Base-by-base conservation (phyloP, 2,888 invertebrate genomes). In the Athetis lepigone region DNA sequence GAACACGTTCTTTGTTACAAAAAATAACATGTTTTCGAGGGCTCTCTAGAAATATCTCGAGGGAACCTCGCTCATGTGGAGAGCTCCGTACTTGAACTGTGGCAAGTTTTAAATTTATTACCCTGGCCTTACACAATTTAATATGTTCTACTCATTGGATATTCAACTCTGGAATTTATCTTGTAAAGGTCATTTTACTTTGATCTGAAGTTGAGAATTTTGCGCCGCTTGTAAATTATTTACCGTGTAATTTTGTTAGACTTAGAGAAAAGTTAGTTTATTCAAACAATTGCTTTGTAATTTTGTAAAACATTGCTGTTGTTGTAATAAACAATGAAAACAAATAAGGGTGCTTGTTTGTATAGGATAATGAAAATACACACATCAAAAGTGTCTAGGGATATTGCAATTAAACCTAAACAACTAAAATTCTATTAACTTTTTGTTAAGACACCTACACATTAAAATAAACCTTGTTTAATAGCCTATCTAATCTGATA, bases 41-140 rank as follows among this genome's bases (percentile, higher is more conserved):
- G 75, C 58, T 36, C 55, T 54, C 61, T 52, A 42, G 19, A 68
- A 68, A 69, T 46, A 56, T 61, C 76, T 71, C 70, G 40, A 27
- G 64, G 69, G 72, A 69, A 50, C 47, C 57, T 59, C 45, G 55
- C 62, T 68, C 78, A 58, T 66, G 67, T 75, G 66, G 58, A 81
- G 71, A 59, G 70, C 36, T 49, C 33, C 47, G 60, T 68, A 67
- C 70, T 68, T 75, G 50, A 71, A 52, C 58, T 64, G 61, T 61
- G 47, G 71, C 59, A 54, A 74, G 51, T 75, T 78, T 75, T 39
- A 69, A 77, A 76, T 83, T 78, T 83, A 81, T 79, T 68, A 59
- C 72, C 37, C 36, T 49, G 27, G 63, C 50, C 61, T 61, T 29
- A 43, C 55, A 58, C 62, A 69, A 64, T 72, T 79, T 76, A 73